Evolutionary conservation across 2,113 vertebrate genomes (phyloP), one percentile per base, ranked within the genome.

Genomic region (Ailurus styani): DNA sequence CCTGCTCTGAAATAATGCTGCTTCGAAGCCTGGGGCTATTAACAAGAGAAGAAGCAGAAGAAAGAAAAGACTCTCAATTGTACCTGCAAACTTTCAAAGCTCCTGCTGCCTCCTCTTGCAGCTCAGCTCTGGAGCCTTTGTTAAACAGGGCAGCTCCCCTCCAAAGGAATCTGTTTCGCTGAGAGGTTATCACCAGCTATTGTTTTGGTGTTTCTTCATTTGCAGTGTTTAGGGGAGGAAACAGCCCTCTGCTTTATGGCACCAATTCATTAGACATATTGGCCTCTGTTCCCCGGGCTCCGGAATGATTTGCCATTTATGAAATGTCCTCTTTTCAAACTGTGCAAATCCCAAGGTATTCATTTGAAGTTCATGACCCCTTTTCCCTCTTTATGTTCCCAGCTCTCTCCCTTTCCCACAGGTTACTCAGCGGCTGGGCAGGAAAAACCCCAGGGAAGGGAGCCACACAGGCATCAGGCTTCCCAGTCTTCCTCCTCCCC

Each of bases 51-150:
- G 15, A 87, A 42, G n/a, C 37, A 72, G 37, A 90, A 50, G 50
- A n/a, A 90, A 62, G 34, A 87, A 64, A 96, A 98, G 97, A 95
- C 29, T 88, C 96, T 91, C 83, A 75, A 95, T 93, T 97, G 89
- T 96, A 93, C 86, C 93, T 97, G 96, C 94, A 96, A 96, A 96
- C 75, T 90, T 97, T 90, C 95, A 90, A 87, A 97, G 97, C 94
- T 95, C 90, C 97, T 96, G 97, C 98, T 97, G 95, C 94, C 93
- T 84, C 95, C 55, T 98, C 97, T 97, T 97, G 94, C 96, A 98
- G 96, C 95, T 95, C 0, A 57, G 86, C 70, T 57, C 78, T 62
- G 45, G 86, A 97, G 94, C 70, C 77, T 98, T 98, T 98, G 98
- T 98, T 98, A 97, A 97, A 94, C 92, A 95, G 54, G 97, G 94